phyloP scores from a whole-genome alignment of 1,140 invertebrate genomes.

The Drosophila busckii region DNA sequence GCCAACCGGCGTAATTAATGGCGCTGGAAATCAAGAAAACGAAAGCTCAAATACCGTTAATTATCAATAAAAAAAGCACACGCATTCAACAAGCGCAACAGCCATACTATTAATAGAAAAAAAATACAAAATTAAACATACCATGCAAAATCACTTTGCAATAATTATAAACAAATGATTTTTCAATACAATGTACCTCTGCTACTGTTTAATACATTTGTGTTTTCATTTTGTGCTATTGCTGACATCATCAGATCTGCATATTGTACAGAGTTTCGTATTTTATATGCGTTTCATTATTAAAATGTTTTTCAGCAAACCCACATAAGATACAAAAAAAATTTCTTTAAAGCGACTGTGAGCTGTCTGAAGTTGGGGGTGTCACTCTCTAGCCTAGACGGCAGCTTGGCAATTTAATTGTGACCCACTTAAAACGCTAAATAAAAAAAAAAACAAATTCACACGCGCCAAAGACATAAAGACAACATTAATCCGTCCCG shows the following conservation, averaged over 20 bases:
- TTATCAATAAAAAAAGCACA: constrained; percentile 52
- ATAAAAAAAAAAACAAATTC: constrained; percentile 36
- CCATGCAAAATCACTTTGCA: constrained; percentile 60
- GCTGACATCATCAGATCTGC: constrained; percentile 56
- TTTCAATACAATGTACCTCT: constrained; percentile 15
- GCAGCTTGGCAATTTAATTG: constrained; percentile 29
- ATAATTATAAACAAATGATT: constrained; percentile 63
- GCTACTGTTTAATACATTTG: constrained; percentile 13
- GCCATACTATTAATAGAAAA: not conserved
- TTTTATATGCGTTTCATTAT: too few relatives aligned
- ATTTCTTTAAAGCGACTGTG: too few relatives aligned
- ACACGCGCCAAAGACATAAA: constrained; percentile 44
- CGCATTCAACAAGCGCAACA: constrained; percentile 18
- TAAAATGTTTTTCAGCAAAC: too few relatives aligned
- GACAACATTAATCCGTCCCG: constrained; percentile 18
- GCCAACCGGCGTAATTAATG: constrained; percentile 23
- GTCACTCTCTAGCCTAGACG: not conserved
- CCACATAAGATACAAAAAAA: not conserved
- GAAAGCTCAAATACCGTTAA: constrained; percentile 64
- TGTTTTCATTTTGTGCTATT: constrained; percentile 27
- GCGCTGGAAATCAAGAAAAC: constrained; percentile 43
- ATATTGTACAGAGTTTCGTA: too few relatives aligned
- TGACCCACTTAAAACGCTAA: constrained; percentile 40
- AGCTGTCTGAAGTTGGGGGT: too few relatives aligned
- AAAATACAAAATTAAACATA: constrained; percentile 14